Percentiles rank a stretch among this genome's conserved stretches.
Evolutionary conservation across 2,113 vertebrate species (phyloP).

Genomic region (Maccullochella peelii): DNA sequence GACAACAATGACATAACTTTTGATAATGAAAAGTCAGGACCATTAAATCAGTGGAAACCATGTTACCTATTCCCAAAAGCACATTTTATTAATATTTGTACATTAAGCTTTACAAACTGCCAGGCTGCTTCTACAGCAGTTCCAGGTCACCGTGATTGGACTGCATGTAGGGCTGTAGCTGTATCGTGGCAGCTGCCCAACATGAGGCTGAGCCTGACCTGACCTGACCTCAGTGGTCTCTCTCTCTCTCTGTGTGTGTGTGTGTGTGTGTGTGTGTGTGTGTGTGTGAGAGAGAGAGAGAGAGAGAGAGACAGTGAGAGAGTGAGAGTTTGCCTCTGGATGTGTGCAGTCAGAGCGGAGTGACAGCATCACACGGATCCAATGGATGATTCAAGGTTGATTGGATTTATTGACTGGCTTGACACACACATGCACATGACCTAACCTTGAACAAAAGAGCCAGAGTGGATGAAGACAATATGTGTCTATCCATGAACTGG

Average conservation of each 20-base stretch:
- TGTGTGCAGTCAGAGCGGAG: conserved; percentile 12
- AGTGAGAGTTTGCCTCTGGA: conserved; percentile 27
- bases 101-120: not conserved
- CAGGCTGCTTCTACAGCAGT: not conserved
- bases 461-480: not conserved
- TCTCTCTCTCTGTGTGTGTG: not conserved
- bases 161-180: not conserved
- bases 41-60: not conserved
- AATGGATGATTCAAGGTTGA: conserved; percentile 35
- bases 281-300: too few relatives aligned
- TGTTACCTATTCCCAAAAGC: not conserved
- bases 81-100: not conserved
- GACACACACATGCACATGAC: conserved; percentile 14
- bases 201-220: not conserved
- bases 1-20: not conserved
- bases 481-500: not conserved
- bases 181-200: conserved; percentile 2
- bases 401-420: conserved; percentile 66
- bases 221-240: not conserved
- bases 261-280: conserved; percentile 2
- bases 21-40: not conserved
- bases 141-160: not conserved
- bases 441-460: conserved; percentile 43
- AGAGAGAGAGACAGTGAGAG: too few relatives aligned
- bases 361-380: conserved; percentile 9